phyloP scores from a whole-genome alignment of 1,140 invertebrate species.

The Camponotus pennsylvanicus region DNA sequence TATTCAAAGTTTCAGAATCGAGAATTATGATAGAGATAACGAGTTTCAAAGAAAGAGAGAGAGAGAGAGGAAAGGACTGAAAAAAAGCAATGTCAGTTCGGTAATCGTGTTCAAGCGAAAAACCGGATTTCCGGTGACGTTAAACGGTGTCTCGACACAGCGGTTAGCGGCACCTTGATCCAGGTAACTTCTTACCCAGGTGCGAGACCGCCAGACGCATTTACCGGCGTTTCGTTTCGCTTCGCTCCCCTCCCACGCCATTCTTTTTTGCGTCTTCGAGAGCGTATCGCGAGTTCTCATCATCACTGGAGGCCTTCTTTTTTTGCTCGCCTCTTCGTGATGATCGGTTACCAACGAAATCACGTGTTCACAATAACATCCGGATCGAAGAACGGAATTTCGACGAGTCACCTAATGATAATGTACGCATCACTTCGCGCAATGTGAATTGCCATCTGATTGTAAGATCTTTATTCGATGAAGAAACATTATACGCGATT shows the following conservation, averaged over 20 bases:
- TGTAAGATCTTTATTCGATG: background rate
- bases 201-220: conserved; percentile 67
- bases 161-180: conserved; percentile 64
- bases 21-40: conserved; percentile 19
- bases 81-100: conserved; percentile 39
- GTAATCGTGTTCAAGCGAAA: conserved; percentile 55
- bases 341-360: conserved; percentile 61
- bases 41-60: background rate
- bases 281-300: conserved; percentile 59
- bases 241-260: conserved; percentile 65
- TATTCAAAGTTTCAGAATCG: background rate
- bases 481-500: background rate
- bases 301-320: conserved; percentile 45
- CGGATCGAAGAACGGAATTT: conserved; percentile 48
- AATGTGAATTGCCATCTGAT: background rate
- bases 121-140: conserved; percentile 70
- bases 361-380: conserved; percentile 44
- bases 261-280: conserved; percentile 63
- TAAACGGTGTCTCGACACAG: conserved; percentile 62
- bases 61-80: background rate
- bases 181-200: conserved; percentile 75
- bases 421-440: conserved; percentile 23
- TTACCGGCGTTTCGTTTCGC: conserved; percentile 64
- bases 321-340: conserved; percentile 26
- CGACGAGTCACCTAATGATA: conserved; percentile 56